phyloP scores from a whole-genome alignment of 2,888 invertebrate genomes.

The Ochlodes sylvanus region DNA sequence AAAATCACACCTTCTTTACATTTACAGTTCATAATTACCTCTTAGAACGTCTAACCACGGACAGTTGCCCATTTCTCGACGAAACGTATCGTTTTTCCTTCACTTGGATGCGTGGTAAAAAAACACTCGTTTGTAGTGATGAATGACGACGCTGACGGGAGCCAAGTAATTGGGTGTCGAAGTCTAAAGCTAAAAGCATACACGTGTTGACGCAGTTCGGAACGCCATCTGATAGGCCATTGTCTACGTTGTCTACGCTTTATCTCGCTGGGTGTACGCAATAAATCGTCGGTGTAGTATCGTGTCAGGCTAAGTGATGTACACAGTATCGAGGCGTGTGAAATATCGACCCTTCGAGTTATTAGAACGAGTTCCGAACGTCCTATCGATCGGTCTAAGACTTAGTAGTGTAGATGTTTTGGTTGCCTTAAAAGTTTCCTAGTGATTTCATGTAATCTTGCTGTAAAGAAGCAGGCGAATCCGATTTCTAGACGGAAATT shows the following conservation, averaged over 20 bases:
- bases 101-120: slow-evolving; percentile 51
- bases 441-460: background rate
- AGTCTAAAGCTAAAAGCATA: slow-evolving; percentile 80
- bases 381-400: slow-evolving; percentile 62
- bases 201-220: slow-evolving; percentile 71
- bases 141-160: slow-evolving; percentile 67
- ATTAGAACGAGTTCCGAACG: slow-evolving; percentile 70
- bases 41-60: slow-evolving; percentile 41
- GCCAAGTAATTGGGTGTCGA: slow-evolving; percentile 80
- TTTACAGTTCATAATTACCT: slow-evolving; percentile 62
- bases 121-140: slow-evolving; percentile 75
- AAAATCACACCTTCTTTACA: too few species aligned
- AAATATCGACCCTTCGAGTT: slow-evolving; percentile 71
- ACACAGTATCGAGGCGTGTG: slow-evolving; percentile 55
- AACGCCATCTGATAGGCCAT: slow-evolving; percentile 73
- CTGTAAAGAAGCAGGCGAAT: background rate
- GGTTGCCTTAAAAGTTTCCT: background rate
- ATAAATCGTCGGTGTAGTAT: slow-evolving; percentile 77
- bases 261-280: slow-evolving; percentile 74
- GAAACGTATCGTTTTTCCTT: slow-evolving; percentile 36
- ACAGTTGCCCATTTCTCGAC: slow-evolving; percentile 30
- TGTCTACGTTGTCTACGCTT: slow-evolving; percentile 80
- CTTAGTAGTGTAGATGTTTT: slow-evolving; percentile 27
- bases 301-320: slow-evolving; percentile 60
- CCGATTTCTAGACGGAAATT: background rate